A percentile compares a stretch with the other conserved stretches of the same genome.
These are phyloP conservation scores for Diogma glabrata DNA, from an alignment of 2,888 invertebrate genomes.

Conservation along the genomic window DNA sequence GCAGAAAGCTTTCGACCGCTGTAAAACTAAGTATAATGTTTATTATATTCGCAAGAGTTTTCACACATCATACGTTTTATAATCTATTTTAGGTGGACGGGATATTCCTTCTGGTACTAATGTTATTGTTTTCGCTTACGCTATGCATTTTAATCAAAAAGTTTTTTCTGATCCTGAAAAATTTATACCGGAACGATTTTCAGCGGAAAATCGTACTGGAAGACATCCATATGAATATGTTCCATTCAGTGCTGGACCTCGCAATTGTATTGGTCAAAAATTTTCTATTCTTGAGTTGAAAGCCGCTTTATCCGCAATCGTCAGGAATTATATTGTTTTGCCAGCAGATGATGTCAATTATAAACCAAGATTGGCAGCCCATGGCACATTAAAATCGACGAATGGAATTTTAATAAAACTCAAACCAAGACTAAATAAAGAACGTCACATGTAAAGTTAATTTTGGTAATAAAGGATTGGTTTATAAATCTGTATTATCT, in stretches of 20 bases:
- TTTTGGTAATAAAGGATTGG: too few species aligned
- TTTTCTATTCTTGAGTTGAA: slow-evolving; percentile 45
- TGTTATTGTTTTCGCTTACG: slow-evolving; percentile 21
- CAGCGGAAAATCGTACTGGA: slow-evolving; percentile 27
- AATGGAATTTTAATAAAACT: slow-evolving; percentile 38
- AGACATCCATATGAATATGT: slow-evolving; percentile 43
- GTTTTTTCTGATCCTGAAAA: slow-evolving; percentile 28
- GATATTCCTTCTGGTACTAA: slow-evolving; percentile 25
- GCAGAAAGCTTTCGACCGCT: slow-evolving; percentile 23
- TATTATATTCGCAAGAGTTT: too few species aligned
- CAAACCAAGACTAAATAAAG: too few species aligned
- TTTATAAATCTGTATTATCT: too few species aligned
- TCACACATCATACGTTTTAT: too few species aligned
- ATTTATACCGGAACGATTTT: slow-evolving; percentile 43
- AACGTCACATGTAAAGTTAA: too few species aligned
- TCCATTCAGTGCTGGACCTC: slow-evolving; percentile 51
- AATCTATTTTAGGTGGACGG: slow-evolving; percentile 31
- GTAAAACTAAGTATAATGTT: too few species aligned
- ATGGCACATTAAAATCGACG: slow-evolving; percentile 38
- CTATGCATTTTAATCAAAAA: slow-evolving; percentile 16
- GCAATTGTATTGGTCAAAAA: slow-evolving; percentile 48
- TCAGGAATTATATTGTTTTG: slow-evolving; percentile 38
- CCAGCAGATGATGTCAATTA: slow-evolving; percentile 30
- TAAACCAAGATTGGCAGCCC: slow-evolving; percentile 35
- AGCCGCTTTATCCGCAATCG: slow-evolving; percentile 38